phyloP scores from a whole-genome alignment of 2,888 invertebrate species.

The Odontocolon sp. region DNA sequence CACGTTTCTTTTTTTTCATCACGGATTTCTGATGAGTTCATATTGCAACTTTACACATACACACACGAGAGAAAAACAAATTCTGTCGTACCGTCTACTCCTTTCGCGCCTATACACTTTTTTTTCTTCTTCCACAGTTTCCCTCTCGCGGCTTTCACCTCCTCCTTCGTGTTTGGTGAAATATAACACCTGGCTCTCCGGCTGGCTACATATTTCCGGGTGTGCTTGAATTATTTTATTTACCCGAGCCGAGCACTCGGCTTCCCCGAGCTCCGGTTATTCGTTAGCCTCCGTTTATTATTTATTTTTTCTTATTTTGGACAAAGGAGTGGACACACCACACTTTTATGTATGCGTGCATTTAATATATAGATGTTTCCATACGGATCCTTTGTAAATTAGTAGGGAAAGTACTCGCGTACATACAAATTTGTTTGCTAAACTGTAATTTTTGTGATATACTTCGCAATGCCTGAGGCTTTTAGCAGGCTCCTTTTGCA shows the following conservation, averaged over 20 bases:
- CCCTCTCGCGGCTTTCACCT: not conserved
- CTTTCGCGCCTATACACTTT: not conserved
- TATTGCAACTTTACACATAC: constrained; percentile 24
- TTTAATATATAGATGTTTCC: constrained; percentile 44
- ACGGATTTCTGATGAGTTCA: constrained; percentile 54
- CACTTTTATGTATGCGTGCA: constrained; percentile 33
- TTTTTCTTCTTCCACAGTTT: constrained; percentile 2
- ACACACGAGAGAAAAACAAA: constrained; percentile 22
- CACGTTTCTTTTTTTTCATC: constrained; percentile 45
- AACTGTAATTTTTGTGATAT: not conserved
- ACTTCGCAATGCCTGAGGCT: constrained; percentile 1
- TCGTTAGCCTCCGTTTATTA: constrained; percentile 38
- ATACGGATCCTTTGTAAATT: constrained; percentile 49
- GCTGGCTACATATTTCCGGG: constrained; percentile 54
- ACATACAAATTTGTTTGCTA: constrained; percentile 11
- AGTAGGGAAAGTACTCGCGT: constrained; percentile 16
- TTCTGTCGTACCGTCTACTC: constrained; percentile 10
- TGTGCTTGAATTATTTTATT: constrained; percentile 60
- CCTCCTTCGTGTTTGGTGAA: constrained; percentile 4
- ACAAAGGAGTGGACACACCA: constrained; percentile 29
- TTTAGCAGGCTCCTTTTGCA: constrained; percentile 26
- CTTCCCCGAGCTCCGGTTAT: constrained; percentile 42
- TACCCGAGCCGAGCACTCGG: constrained; percentile 42
- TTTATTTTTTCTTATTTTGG: constrained; percentile 19
- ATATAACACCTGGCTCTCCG: constrained; percentile 53